These are phyloP conservation scores for Catostylus mosaicus DNA, from an alignment of 30 jellyfish, hydroid and myxozoan species.

Conservation along the genomic window DNA sequence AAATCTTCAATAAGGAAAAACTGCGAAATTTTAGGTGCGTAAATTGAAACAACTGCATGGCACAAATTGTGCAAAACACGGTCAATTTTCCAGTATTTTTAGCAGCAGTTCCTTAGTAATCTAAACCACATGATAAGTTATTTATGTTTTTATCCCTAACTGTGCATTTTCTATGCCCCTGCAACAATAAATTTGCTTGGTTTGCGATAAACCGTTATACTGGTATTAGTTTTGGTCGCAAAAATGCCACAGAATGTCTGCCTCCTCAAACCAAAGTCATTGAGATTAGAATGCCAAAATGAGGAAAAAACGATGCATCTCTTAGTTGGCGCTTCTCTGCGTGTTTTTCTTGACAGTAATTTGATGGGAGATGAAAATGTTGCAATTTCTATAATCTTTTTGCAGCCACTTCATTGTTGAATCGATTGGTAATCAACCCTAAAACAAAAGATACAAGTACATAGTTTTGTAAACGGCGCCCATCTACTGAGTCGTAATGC, in stretches of 20 bases:
- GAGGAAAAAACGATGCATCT: background rate
- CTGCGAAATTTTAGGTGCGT: no score
- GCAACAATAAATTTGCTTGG: constrained; percentile 12
- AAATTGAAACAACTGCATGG: no score
- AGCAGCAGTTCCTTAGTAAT: background rate
- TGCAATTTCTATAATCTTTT: background rate
- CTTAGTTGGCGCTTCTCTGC: background rate
- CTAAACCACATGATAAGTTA: constrained; percentile 12
- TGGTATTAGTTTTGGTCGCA: constrained; percentile 17
- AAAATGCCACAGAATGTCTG: constrained; percentile 24
- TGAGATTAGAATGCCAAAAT: background rate
- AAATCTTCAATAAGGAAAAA: no score
- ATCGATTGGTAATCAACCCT: background rate
- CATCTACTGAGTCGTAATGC: no score
- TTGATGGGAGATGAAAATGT: background rate
- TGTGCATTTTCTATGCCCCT: constrained; percentile 21
- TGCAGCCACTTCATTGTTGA: background rate
- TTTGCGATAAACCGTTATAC: constrained; percentile 3
- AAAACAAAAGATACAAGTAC: background rate
- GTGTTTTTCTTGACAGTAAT: background rate
- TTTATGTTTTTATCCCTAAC: background rate
- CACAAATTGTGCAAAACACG: background rate
- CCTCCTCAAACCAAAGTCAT: constrained; percentile 27
- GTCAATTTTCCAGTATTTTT: background rate
- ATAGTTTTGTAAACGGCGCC: no score